Evolutionary conservation across 2,888 invertebrate species (phyloP), one percentile per base, ranked within the genome.

Genomic region (Tenthredo notha): DNA sequence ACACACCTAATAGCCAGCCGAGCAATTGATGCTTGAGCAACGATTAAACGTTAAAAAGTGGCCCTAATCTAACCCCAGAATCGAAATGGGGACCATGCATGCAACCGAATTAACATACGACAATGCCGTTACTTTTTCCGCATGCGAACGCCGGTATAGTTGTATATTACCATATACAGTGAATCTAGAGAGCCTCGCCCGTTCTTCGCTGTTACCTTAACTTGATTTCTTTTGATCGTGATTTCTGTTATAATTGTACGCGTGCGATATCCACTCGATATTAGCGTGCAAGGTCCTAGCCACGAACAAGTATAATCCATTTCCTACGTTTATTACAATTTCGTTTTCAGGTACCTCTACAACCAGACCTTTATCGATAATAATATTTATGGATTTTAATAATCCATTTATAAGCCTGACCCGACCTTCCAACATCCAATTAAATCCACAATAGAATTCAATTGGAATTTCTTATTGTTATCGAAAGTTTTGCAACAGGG

Each of bases 31-130:
- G 88, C 86, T 87, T 86, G 89, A 83, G 88, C 87, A 86, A 86
- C 89, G 90, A 91, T 91, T 91, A 92, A 91, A 91, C 91, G 90
- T 90, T 90, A 90, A 91, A 91, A 91, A 90, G 88, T 87, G 86
- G 43, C 85, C 75, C 86, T 88, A 91, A 92, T 91, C 91, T 87
- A 84, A 86, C 86, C 86, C 85, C 67, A 84, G 84, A 86, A 90
- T 90, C 90, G 85, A 90, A 91, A 91, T 89, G 89, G 87, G 87
- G 83, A 86, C 84, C 82, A 87, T 86, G 87, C 91, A 91, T 91
- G 91, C 91, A 87, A 90, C 87, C 87, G 86, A 87, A 91, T 90
- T 90, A 90, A 90, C 90, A 91, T 89, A 89, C 87, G 87, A 88
- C 90, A 91, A 80, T 80, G 80, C 80, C 80, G 80, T 91, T 91